These are phyloP conservation scores for Asbolus verrucosus DNA, from an alignment of 1,140 invertebrate genomes.

Conservation along the genomic window DNA sequence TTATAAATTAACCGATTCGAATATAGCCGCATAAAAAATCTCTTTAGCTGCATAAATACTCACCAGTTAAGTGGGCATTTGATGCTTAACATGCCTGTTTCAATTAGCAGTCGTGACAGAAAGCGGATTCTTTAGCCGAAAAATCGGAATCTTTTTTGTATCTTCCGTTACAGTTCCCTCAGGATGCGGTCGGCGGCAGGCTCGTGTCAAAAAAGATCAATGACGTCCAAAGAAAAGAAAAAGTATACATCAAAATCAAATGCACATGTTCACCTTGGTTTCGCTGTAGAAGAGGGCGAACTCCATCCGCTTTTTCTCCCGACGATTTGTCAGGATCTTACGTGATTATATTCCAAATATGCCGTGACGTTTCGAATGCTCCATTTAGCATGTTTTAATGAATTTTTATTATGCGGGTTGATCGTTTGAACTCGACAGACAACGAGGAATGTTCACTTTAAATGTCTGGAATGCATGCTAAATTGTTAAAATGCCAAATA, in stretches of 20 bases:
- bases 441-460: neutral
- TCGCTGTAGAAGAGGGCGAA: conserved; percentile 28
- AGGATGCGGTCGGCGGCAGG: conserved; percentile 33
- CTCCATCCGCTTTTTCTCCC: conserved; percentile 31
- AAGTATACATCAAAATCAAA: conserved; percentile 39
- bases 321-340: conserved; percentile 31
- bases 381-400: too few relatives aligned
- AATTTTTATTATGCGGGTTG: neutral
- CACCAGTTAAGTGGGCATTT: too few relatives aligned
- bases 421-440: conserved; percentile 8
- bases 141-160: conserved; percentile 14
- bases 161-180: conserved; percentile 11
- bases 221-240: conserved; percentile 30
- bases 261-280: conserved; percentile 38
- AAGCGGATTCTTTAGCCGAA: neutral
- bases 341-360: conserved; percentile 26
- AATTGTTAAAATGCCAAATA: conserved; percentile 34
- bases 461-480: neutral
- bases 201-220: conserved; percentile 35
- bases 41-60: too few relatives aligned
- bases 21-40: too few relatives aligned
- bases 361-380: conserved; percentile 14
- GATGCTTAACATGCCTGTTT: too few relatives aligned
- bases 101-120: too few relatives aligned
- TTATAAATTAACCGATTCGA: too few relatives aligned